Percentiles rank a stretch among this genome's conserved stretches.
Evolutionary conservation across 2,888 invertebrate genomes (phyloP).

Genomic region (Cantharis lateralis): DNA sequence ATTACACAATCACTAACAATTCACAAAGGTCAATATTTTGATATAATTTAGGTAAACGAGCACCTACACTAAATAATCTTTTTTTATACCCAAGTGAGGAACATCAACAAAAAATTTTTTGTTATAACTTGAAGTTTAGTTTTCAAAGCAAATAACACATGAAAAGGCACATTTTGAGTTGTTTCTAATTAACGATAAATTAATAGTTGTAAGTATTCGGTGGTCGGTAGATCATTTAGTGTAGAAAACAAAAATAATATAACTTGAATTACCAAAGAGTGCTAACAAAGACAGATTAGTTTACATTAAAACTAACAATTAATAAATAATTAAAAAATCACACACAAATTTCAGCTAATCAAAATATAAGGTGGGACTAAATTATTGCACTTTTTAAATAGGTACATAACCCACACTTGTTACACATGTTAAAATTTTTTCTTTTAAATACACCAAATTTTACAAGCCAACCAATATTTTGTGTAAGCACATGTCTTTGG

Average conservation of each 20-base stretch:
- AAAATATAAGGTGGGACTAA: neutral
- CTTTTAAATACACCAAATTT: neutral
- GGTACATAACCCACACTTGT: neutral
- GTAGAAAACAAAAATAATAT: neutral
- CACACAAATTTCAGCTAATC: slow-evolving; percentile 1
- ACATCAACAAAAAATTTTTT: neutral
- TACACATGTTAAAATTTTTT: neutral
- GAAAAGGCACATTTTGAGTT: neutral
- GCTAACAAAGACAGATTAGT: neutral
- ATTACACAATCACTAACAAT: slow-evolving; percentile 45
- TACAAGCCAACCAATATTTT: neutral
- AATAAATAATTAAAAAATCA: neutral
- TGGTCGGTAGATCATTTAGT: neutral
- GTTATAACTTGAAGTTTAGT: neutral
- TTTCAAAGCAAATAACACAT: neutral
- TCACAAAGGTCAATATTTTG: slow-evolving; percentile 42
- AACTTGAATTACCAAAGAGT: neutral
- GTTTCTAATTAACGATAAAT: neutral
- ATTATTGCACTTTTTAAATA: neutral
- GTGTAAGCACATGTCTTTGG: slow-evolving; percentile 17
- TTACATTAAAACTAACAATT: neutral
- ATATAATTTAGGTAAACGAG: slow-evolving; percentile 40
- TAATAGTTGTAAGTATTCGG: neutral
- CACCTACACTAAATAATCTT: neutral
- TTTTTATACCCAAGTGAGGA: neutral